Evolutionary conservation across 2,888 invertebrate species (phyloP), one percentile per base, ranked within the genome.

Genomic region (Cantharis rufa): DNA sequence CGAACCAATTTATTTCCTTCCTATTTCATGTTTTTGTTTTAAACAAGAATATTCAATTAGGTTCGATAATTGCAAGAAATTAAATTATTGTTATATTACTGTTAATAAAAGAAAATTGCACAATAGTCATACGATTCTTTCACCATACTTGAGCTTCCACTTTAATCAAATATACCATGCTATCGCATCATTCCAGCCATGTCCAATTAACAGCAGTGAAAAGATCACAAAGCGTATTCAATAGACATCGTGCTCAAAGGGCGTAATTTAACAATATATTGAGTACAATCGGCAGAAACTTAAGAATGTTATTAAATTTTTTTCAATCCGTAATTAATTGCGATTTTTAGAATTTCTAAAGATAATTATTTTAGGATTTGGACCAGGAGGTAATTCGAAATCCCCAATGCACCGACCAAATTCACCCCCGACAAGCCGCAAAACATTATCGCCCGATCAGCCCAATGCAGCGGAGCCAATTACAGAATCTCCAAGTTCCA

Each of bases 401-500:
- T 88, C 88, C 77, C 86, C 88, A 66, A 88, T 89, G 80, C 87
- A 86, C 75, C 85, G 86, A 71, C 88, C 89, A 77, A 86, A 89
- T 78, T 90, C 89, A 66, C 91, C 91, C 74, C 91, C 90, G 77
- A 91, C 90, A 76, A 90, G 89, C 63, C 89, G 91, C 82, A 87
- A 91, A 79, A 90, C 91, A 28, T 86, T 90, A 80, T 92, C 91
- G 75, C 92, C 92, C 32, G 92, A 92, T 85, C 91, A 91, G 83
- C 91, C 92, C 11, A 92, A 92, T 89, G 92, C 93, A 78, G 91
- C 92, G 64, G 89, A 92, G 85, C 91, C 93, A 79, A 93, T 93
- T 82, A 92, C 92, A 63, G 92, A 92, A 87, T 91, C 90, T 74
- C 93, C 94, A 70, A 92, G 93, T 84, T 90, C 92, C 81, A 90